phyloP scores from a whole-genome alignment of 2,113 vertebrate genomes.

The Porphyrio hochstetteri region DNA sequence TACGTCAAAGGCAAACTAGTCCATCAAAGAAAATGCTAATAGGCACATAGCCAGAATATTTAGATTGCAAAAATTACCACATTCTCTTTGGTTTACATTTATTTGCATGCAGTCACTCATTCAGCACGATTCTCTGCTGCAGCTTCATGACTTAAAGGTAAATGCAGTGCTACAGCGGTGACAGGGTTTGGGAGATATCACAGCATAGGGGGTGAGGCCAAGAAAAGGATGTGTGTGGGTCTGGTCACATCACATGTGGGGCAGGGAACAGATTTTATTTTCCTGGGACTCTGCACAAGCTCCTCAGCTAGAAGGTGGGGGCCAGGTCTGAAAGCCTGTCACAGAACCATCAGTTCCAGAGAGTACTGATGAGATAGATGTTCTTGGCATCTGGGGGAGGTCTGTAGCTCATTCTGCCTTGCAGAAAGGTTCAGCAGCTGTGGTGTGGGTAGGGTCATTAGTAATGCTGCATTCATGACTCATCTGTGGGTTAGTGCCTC shows the following conservation, averaged over 20 bases:
- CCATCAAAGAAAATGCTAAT: constrained; percentile 28
- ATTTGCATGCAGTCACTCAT: neutral
- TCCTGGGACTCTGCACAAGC: neutral
- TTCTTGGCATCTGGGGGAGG: constrained; percentile 26
- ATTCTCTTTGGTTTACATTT: neutral
- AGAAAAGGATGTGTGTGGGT: neutral
- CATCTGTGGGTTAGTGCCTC: constrained; percentile 50
- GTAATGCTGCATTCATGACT: constrained; percentile 59
- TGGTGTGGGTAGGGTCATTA: constrained; percentile 65
- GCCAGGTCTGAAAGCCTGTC: constrained; percentile 6
- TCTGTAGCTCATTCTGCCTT: constrained; percentile 27
- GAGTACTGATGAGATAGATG: constrained; percentile 11
- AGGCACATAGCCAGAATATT: neutral
- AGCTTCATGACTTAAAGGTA: neutral
- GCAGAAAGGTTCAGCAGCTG: constrained; percentile 54
- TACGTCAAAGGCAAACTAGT: neutral
- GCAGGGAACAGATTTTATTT: neutral
- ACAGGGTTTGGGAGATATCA: neutral
- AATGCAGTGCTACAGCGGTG: neutral
- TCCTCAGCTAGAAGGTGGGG: neutral
- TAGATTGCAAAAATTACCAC: neutral
- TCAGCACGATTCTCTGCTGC: neutral
- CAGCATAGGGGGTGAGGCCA: neutral
- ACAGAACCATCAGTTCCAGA: neutral
- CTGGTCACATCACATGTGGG: neutral